phyloP scores from a whole-genome alignment of 2,797 vertebrate species.

The Melanotaenia nigrans region DNA sequence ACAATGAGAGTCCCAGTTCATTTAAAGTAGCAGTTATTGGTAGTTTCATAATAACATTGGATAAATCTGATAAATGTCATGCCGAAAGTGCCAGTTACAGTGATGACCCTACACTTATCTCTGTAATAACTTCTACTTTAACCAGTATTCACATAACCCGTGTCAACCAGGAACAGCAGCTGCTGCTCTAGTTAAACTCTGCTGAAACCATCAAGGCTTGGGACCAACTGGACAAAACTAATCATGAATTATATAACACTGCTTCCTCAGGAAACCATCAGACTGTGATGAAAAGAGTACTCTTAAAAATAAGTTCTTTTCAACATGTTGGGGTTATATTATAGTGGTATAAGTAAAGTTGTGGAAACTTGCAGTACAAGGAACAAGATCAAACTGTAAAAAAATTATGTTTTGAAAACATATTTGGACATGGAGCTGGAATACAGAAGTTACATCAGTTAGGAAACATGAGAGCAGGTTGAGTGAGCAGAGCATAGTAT shows the following conservation, averaged over 20 bases:
- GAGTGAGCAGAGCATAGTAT: background rate
- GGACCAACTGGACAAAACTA: background rate
- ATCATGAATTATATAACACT: background rate
- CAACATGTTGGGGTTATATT: background rate
- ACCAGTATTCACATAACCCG: background rate
- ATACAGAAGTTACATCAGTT: background rate
- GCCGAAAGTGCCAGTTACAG: background rate
- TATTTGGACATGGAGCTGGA: background rate
- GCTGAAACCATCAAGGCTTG: background rate
- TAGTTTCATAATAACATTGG: background rate
- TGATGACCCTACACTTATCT: background rate
- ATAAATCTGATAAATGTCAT: background rate
- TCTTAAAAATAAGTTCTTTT: too few relatives aligned
- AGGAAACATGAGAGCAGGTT: background rate
- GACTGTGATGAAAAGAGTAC: background rate
- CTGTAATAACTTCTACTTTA: background rate
- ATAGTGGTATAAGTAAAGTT: background rate
- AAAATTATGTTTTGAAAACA: too few relatives aligned
- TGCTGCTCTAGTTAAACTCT: background rate
- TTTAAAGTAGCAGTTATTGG: slow-evolving; percentile 3
- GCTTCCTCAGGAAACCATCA: background rate
- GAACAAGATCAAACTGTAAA: background rate
- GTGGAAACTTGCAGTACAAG: background rate
- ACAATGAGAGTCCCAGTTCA: background rate
- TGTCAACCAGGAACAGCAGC: background rate